These are phyloP conservation scores for Alosa alosa DNA, from an alignment of 2,113 vertebrate genomes.

Conservation along the genomic window DNA sequence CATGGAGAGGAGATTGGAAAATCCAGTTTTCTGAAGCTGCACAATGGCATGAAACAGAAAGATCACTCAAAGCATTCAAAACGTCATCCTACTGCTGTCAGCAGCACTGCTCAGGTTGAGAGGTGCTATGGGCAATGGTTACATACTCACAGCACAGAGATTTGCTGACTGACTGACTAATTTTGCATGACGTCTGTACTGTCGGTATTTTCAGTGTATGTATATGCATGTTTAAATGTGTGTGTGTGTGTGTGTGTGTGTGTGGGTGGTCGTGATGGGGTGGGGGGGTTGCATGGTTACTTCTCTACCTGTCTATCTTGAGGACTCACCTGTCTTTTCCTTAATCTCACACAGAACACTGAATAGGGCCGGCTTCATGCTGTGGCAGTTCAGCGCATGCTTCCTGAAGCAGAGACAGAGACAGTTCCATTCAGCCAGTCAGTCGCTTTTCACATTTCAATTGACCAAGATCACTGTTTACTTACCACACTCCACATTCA, in stretches of 20 bases:
- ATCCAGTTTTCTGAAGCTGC: not conserved
- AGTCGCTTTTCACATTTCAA: not conserved
- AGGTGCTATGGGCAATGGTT: too few relatives aligned
- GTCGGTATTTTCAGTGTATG: not conserved
- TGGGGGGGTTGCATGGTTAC: not conserved
- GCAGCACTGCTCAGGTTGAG: not conserved
- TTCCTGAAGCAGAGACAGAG: slow-evolving; percentile 64
- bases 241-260: not conserved
- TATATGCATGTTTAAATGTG: not conserved
- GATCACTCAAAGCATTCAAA: not conserved
- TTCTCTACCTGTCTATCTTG: not conserved
- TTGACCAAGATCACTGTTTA: not conserved
- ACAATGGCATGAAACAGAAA: not conserved
- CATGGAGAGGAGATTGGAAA: not conserved
- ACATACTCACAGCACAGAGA: not conserved
- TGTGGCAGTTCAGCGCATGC: slow-evolving; percentile 76
- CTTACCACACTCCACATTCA: not conserved
- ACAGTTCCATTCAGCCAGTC: not conserved
- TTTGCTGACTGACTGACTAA: not conserved
- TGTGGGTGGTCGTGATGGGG: not conserved
- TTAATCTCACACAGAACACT: slow-evolving; percentile 75
- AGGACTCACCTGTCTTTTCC: slow-evolving; percentile 41
- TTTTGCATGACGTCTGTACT: not conserved
- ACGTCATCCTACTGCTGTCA: not conserved
- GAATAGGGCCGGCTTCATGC: slow-evolving; percentile 79